Percentiles rank a stretch among this genome's conserved stretches.
These are phyloP conservation scores for Oryzias melastigma DNA, from an alignment of 2,113 vertebrate species.

Conservation along the genomic window DNA sequence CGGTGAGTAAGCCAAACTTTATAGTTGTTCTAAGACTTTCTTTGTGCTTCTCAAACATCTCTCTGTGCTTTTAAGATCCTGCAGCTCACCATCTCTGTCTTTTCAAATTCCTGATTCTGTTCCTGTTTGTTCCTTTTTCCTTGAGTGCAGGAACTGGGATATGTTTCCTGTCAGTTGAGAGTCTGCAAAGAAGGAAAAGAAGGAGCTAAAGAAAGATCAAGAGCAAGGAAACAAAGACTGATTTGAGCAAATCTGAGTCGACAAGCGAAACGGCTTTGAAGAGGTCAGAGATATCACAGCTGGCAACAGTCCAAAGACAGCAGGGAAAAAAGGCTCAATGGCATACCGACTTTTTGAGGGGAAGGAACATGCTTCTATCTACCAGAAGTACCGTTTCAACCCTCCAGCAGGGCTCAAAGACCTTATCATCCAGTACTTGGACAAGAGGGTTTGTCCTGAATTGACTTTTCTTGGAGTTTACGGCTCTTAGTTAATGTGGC, in stretches of 20 bases:
- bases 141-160: background rate
- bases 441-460: constrained; percentile 68
- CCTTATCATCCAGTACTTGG: constrained; percentile 75
- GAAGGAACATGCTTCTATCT: constrained; percentile 74
- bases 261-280: background rate
- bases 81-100: no score
- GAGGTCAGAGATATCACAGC: background rate
- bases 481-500: background rate
- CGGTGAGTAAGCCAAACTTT: background rate
- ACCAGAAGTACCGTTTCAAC: constrained; percentile 78
- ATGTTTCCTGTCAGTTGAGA: background rate
- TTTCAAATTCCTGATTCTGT: background rate
- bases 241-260: background rate
- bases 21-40: background rate
- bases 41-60: background rate
- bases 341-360: constrained; percentile 77
- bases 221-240: background rate
- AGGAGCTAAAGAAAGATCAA: no score
- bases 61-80: no score
- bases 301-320: background rate
- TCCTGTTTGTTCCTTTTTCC: accelerated
- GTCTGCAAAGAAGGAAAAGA: no score
- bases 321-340: constrained; percentile 56
- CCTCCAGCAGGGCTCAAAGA: constrained; percentile 70
- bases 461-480: background rate